Evolutionary conservation across 2,797 vertebrate species (phyloP).

Genomic region (Tapera naevia): DNA sequence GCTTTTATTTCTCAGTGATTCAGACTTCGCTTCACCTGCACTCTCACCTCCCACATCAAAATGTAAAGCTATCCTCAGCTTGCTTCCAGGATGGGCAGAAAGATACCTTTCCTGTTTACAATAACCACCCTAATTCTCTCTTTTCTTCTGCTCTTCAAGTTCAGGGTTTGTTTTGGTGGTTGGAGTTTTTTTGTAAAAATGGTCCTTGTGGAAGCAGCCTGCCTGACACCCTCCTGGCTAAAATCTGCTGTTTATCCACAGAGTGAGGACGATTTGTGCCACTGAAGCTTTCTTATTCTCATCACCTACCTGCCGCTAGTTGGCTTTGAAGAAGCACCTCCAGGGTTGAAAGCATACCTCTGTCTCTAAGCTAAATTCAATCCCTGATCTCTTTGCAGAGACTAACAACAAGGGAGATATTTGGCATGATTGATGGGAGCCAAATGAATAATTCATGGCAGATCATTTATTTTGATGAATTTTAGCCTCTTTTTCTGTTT

Average conservation of each 20-base stretch:
- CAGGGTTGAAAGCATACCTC: slow-evolving; percentile 37
- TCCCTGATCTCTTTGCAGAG: slow-evolving; percentile 48
- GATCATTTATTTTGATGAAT: slow-evolving; percentile 67
- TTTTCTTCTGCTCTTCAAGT: not conserved
- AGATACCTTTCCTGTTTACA: not conserved
- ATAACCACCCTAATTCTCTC: not conserved
- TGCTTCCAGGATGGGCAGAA: not conserved
- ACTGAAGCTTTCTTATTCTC: slow-evolving; percentile 43
- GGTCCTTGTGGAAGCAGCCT: not conserved
- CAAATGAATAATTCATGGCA: slow-evolving; percentile 66
- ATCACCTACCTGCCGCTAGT: slow-evolving; percentile 46
- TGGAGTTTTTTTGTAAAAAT: not conserved
- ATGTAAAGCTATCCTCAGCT: not conserved
- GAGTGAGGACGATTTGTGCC: not conserved
- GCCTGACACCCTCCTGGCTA: slow-evolving; percentile 43
- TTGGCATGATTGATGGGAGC: slow-evolving; percentile 52
- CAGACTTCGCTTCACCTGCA: accelerated
- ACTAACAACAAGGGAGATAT: slow-evolving; percentile 52
- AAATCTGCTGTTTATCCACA: slow-evolving; percentile 50
- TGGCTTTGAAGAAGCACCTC: slow-evolving; percentile 52
- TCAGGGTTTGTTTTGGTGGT: not conserved
- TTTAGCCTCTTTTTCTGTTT: slow-evolving; percentile 67
- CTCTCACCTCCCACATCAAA: not conserved
- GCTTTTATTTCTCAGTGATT: not conserved
- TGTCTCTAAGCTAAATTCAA: slow-evolving; percentile 60